These are phyloP conservation scores for Tragulus kanchil DNA, from an alignment of 2,113 vertebrate genomes.

Conservation along the genomic window DNA sequence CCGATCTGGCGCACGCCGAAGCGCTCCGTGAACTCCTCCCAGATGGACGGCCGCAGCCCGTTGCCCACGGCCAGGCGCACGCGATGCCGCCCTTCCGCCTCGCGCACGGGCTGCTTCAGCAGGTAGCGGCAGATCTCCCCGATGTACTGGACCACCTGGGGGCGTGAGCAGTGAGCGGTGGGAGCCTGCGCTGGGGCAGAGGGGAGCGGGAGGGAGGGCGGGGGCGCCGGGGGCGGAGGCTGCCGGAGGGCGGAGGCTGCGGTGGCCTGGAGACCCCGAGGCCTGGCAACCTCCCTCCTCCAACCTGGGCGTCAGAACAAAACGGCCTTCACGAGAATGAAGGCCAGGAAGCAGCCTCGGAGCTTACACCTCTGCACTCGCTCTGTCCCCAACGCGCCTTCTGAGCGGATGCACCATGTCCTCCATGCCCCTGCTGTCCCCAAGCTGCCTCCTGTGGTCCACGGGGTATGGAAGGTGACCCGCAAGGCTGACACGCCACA, in stretches of 20 bases:
- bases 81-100: slow-evolving; percentile 87
- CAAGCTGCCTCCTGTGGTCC: too few species aligned
- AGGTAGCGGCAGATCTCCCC: slow-evolving; percentile 96
- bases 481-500: rapidly evolving
- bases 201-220: too few species aligned
- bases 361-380: rapidly evolving
- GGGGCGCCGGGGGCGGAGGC: not conserved
- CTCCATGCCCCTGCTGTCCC: not conserved
- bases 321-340: not conserved
- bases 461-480: not conserved
- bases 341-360: not conserved
- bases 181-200: rapidly evolving
- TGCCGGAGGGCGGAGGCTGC: too few species aligned
- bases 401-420: not conserved
- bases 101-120: slow-evolving; percentile 89
- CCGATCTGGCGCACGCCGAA: slow-evolving; percentile 91
- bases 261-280: too few species aligned
- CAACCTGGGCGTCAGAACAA: not conserved
- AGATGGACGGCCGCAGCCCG: slow-evolving; percentile 91
- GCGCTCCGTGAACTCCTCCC: slow-evolving; percentile 93
- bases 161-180: not conserved
- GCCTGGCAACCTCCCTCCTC: not conserved
- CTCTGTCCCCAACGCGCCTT: not conserved
- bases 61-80: slow-evolving; percentile 94
- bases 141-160: slow-evolving; percentile 94